phyloP scores from a whole-genome alignment of 2,888 invertebrate species.

The Pelosia muscerda region DNA sequence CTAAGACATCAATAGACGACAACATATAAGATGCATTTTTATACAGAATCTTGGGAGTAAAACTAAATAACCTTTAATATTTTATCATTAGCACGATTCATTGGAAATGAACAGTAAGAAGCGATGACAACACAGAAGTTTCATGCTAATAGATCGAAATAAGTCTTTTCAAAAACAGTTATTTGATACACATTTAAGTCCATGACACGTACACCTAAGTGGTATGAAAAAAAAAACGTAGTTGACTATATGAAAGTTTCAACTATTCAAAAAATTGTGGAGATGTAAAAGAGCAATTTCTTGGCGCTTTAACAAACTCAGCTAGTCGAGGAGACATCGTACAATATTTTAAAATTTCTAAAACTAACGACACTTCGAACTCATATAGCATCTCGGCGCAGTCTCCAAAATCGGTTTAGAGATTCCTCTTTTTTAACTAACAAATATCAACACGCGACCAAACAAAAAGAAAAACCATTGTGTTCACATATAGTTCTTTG shows the following conservation, averaged over 20 bases:
- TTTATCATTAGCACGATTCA: neutral
- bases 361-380: no score
- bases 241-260: neutral
- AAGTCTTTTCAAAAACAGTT: neutral
- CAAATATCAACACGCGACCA: no score
- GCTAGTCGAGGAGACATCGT: neutral
- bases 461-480: no score
- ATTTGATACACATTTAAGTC: no score
- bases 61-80: neutral
- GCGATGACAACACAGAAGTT: neutral
- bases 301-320: neutral
- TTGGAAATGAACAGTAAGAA: neutral
- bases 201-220: no score
- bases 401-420: no score
- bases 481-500: no score
- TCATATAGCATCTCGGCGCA: no score
- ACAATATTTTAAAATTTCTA: no score
- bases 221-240: no score
- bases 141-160: neutral
- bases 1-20: neutral
- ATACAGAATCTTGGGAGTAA: neutral
- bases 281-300: neutral
- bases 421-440: no score
- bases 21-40: neutral
- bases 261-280: neutral